Evolutionary conservation across 2,888 invertebrate genomes (phyloP), one percentile per base, ranked within the genome.

Genomic region (Hydropsyche betteni): DNA sequence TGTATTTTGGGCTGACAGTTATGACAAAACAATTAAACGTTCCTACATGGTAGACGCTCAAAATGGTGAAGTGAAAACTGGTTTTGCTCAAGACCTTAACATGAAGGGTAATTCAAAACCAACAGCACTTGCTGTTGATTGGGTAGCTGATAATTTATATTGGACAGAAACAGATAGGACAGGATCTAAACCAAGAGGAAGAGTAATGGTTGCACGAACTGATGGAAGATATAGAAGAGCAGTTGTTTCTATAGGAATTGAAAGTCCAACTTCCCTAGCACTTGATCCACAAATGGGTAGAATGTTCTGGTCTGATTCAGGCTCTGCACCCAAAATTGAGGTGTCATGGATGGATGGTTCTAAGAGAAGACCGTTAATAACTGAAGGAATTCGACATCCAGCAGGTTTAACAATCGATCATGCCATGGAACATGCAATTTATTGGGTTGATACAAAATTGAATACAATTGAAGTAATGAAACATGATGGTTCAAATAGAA

Each of bases 271-370:
- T 0, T 93, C 97, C 0, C 86, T 99, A 24, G 97, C 91, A 0
- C 90, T 98, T 0, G 96, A 98, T 86, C 95, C 96, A 0, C 91
- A 94, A 80, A 84, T 91, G 77, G 97, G 98, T 0, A 88, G 91
- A 80, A 92, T 98, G 90, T 96, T 94, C 85, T 99, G 98, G 97
- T 91, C 97, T 0, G 98, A 99, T 84, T 93, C 94, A 0, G 97
- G 98, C 5, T 91, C 92, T 0, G 91, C 92, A 3, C 95, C 97
- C 0, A 98, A 97, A 85, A 97, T 99, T 78, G 98, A 98, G 84
- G 91, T 93, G 4, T 91, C 97, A 1, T 98, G 98, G 96, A 96
- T 99, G 97, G 98, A 98, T 82, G 99, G 99, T 0, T 94, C 93
- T 0, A 94, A 95, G 83, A 89, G 97, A 2, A 88, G 92, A 74